Base-by-base conservation (phyloP, 2,113 vertebrate species). In the Butastur rufipennis region DNA sequence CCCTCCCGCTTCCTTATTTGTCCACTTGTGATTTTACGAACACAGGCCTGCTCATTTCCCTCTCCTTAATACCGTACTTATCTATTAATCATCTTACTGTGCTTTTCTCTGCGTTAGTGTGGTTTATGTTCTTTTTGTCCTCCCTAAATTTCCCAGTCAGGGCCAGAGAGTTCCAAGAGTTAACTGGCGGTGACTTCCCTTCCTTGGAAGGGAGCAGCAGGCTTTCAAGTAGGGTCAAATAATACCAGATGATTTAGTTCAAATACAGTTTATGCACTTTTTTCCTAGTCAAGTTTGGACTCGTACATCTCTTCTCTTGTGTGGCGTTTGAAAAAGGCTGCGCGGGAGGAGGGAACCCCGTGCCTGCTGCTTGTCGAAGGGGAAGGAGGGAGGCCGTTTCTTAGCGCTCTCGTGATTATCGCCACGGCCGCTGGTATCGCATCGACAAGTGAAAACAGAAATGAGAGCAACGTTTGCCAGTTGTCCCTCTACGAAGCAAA, bases 351-450 rank as follows among this genome's bases (percentile, higher is more conserved):
- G 62, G 78, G 26, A 18, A 3, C 22, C 15, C 20, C 0, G 38
- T 3, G 22, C 5, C 0, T 10, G 20, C 22, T 7, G 36, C 58
- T 10, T 7, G 27, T 10, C 15, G 2, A 1, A 11, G 17, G 21
- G 55, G 25, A 22, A 4, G 0, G 8, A n/a, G 50, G 50, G 32
- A 8, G 36, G 50, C 11, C 1, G 16, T 4, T 42, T 5, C 40
- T 50, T 50, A 4, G 48, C 23, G 13, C 48, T 4, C 23, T 50
- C 23, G 14, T 50, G 48, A 26, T 50, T 15, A 26, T 26, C 3
- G 48, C 48, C 48, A 26, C 25, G 48, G 48, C 48, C 4, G 25
- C 48, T 9, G 48, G 48, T 26, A 50, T 26, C 25, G 48, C 48
- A 15, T 15, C 25, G 25, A 26, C 48, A 9, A 15, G 25, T 8